phyloP scores from a whole-genome alignment of 2,797 vertebrate species.

The Meriones psammophilus region DNA sequence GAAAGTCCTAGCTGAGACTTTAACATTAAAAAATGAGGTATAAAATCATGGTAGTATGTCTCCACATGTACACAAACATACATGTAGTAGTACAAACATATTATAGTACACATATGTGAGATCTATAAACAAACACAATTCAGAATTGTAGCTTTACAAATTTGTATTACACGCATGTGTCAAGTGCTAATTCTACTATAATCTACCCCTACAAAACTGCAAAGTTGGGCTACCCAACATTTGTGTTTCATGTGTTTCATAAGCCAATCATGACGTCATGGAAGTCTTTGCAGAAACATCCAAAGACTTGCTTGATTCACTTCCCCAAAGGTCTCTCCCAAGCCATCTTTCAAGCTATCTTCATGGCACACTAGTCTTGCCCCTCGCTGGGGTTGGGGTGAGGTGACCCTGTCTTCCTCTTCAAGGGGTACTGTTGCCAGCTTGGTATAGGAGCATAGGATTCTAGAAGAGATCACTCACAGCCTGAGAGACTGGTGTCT shows the following conservation, averaged over 20 bases:
- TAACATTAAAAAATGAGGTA: conserved; percentile 12
- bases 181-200: neutral
- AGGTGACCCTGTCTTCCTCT: neutral
- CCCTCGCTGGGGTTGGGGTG: neutral
- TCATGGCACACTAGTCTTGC: neutral
- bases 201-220: neutral
- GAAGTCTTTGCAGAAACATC: neutral
- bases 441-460: neutral
- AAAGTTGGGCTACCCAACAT: neutral
- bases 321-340: neutral
- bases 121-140: neutral
- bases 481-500: neutral
- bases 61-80: neutral
- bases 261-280: neutral
- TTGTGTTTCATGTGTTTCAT: neutral
- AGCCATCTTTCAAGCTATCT: neutral
- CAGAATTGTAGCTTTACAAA: neutral
- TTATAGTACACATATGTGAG: neutral
- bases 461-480: neutral
- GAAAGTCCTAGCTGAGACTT: neutral
- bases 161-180: neutral
- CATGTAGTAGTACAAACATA: neutral
- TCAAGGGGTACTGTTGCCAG: neutral
- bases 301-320: neutral
- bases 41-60: neutral